Percentiles rank a stretch among this genome's conserved stretches.
Evolutionary conservation across 2,797 vertebrate genomes (phyloP).

Genomic region (Lagorchestes hirsutus): DNA sequence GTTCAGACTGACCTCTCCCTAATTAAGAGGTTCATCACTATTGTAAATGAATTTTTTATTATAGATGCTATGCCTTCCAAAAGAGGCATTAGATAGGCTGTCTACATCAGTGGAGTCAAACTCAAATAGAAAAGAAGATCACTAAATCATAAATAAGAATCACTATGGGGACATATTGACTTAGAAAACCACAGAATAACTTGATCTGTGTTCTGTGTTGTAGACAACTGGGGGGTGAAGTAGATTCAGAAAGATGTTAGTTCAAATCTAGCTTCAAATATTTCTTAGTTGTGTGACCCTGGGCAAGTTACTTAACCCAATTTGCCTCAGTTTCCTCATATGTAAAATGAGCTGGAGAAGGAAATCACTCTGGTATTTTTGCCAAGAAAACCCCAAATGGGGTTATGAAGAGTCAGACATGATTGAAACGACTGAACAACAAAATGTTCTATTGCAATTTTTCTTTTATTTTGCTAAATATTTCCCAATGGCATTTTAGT

Average conservation of each 20-base stretch:
- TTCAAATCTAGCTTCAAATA: neutral
- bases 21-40: neutral
- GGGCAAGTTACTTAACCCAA: neutral
- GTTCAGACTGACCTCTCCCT: neutral
- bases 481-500: neutral
- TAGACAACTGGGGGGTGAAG: neutral
- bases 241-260: neutral
- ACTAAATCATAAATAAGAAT: neutral
- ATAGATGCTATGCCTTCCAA: fast-evolving
- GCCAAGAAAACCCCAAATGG: neutral
- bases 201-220: neutral
- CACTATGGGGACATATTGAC: neutral
- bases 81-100: neutral
- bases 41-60: neutral
- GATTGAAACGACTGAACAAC: neutral
- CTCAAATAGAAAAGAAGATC: neutral
- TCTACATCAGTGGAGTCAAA: neutral
- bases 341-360: neutral
- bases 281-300: neutral
- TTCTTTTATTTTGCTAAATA: neutral
- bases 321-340: neutral
- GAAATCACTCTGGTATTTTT: neutral
- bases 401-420: neutral
- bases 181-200: neutral
- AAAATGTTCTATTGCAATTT: neutral